Evolutionary conservation across 1,140 invertebrate genomes (phyloP), one percentile per base, ranked within the genome.

Genomic region (Epicauta chinensis): DNA sequence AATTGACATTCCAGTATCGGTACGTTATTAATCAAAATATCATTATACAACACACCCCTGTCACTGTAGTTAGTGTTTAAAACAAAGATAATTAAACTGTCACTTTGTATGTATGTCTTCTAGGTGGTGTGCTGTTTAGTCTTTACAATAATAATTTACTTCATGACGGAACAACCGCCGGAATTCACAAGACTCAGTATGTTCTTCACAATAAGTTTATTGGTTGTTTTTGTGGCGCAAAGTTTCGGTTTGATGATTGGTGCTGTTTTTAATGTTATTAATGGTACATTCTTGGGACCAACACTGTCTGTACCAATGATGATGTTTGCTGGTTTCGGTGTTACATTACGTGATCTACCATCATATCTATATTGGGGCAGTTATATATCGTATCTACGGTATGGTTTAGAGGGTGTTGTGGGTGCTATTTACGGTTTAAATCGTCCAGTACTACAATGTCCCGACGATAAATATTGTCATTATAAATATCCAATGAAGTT

Each of bases 181-280:
- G 89, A 91, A 54, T 71, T 80, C 16, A 64, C 75, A 6, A 76
- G 92, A 30, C 93, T 95, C 65, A 66, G 69, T 9, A 89, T 93
- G 81, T 95, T 94, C 70, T 81, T 91, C 53, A 70, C 78, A 0
- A 86, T 92, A 14, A 86, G 87, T 44, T 68, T 91, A 13, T 76
- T 91, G 49, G 83, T 87, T 0, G 82, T 88, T n/a, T 84, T 94
- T 31, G 88, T 94, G 1, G 88, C 89, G 3, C 91, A 95, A 73
- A 91, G 89, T 59, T 81, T 93, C 51, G 93, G 91, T 0, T 75
- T 95, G 0, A 83, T 91, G 69, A 84, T 96, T 58, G 92, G 92
- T 14, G 87, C 91, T 5, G 81, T 84, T 46, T 92, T 89, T 51
- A 78, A 83, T 63, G 84, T 91, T 58, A 82, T 87, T 53, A 90